Evolutionary conservation across 2,797 vertebrate genomes (phyloP), one percentile per base, ranked within the genome.

Genomic region (Silurus aristotelis): DNA sequence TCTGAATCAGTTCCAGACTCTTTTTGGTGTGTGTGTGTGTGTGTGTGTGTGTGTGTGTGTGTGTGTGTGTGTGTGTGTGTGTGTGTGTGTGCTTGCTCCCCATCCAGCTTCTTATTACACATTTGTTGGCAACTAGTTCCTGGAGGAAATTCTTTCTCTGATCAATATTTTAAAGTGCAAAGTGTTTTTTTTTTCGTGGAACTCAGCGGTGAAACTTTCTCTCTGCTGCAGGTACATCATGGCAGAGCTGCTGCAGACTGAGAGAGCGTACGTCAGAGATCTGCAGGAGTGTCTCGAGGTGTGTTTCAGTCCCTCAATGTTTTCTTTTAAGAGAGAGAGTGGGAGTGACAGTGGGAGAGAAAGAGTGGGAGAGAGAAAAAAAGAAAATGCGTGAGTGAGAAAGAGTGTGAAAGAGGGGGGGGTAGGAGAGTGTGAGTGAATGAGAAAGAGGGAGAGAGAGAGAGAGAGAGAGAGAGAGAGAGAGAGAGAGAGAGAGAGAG

Each of bases 251-350:
- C 96, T 99, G 15, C 98, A 99, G 90, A 99, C 98, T 0, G 98
- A 99, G 88, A 96, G 98, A 87, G 96, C 98, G 38, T 99, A 99
- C 25, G 98, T 99, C 88, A 95, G 97, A 91, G 98, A 99, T 87
- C 95, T 99, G 84, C 98, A 99, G 22, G 97, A 99, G 92, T 99
- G 98, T 86, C 95, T 99, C 70, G 98, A 99, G 97, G 98, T 78
- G 56, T 1, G 48, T 27, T 17, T 27, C 8, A 48, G 2, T 10
- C 52, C 38, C 22, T 52, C 19, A 38, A 38, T 38, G 1, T 17
- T 19, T 76, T 81, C 22, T 78, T 64, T 52, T 52, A 52, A 52
- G 48, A 52, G 48, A 52, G 48, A 52, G 48, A 52, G 48, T 7
- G 48, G 10, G 48, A 52, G 10, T 7, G 48, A 52, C 6, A 52